Base-by-base conservation (phyloP, 92 coral and sea anemone species). In the Epizoanthus fatuus region DNA sequence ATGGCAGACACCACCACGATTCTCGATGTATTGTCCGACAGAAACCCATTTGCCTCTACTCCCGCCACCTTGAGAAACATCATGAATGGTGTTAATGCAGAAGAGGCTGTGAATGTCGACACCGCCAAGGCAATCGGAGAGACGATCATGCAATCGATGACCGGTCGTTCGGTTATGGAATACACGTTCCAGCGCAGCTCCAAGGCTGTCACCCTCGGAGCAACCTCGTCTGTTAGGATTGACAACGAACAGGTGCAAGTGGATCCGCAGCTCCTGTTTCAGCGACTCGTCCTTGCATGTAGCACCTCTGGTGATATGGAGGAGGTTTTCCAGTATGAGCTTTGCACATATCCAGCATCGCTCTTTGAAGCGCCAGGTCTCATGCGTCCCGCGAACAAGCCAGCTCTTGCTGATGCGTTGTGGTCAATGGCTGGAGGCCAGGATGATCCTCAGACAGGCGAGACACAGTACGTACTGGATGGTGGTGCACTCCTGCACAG, bases 51-150 rank as follows among this genome's bases (percentile, higher is more conserved):
- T 51, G 13, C 66, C 35, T 17, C 90, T 12, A 42, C 45, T 12
- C 82, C 87, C 52, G 20, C 29, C n/a, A 47, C 10, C 52, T 59
- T 86, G 25, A 76, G 75, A n/a, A 77, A 86, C 85, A 78, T 86
- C 79, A 76, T 86, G 85, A 86, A 52, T 42, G 89, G 89, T 5
- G 89, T 77, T 16, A 56, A 55, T 67, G 89, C 89, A 20, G 85
- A 65, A 6, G 15, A 59, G 17, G 5, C 37, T 52, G 79, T 86
- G 49, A 86, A 77, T 65, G 90, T 69, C 13, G 85, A 77, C 35
- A 22, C 7, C 5, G 66, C 74, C 12, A 84, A 20, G 37, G 68
- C 10, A 4, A 60, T 47, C 0, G 69, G 14, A 12, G 22, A 70
- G 25, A 70, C 15, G 20, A 37, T 35, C 17, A 5, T 67, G 16